Conservation (phyloP, 23 tunicate species). For the Aplidium turbinatum region DNA sequence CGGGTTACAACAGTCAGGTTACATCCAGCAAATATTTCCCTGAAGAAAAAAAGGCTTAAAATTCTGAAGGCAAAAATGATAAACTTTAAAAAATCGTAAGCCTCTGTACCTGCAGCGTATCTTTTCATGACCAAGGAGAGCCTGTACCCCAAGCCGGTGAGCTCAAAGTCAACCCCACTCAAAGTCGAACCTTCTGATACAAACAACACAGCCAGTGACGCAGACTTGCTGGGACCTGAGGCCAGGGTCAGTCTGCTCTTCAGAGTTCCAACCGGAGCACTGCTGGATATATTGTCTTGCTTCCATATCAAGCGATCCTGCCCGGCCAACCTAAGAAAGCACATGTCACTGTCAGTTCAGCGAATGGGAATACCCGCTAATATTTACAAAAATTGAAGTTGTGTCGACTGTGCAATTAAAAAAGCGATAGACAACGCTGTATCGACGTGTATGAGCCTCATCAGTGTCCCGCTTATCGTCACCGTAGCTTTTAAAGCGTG, state of each 20-base stretch:
- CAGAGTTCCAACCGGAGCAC: slow-evolving; percentile 29
- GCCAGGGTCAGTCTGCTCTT: slow-evolving; percentile 47
- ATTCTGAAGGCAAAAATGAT: too few relatives aligned
- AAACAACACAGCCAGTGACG: slow-evolving; percentile 63
- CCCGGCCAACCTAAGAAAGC: slow-evolving; percentile 41
- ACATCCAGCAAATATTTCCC: background rate
- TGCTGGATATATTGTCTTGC: slow-evolving; percentile 21
- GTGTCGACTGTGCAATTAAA: too few relatives aligned
- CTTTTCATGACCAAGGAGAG: slow-evolving; percentile 66
- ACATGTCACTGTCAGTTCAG: too few relatives aligned
- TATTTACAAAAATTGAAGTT: background rate
- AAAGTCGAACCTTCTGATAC: slow-evolving; percentile 68
- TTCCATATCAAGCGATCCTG: slow-evolving; percentile 79
- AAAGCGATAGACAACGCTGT: too few relatives aligned
- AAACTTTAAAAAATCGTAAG: too few relatives aligned
- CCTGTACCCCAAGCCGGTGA: slow-evolving; percentile 70
- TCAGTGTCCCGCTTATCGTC: too few relatives aligned
- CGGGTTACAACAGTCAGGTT: too few relatives aligned
- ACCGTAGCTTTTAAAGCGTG: too few relatives aligned
- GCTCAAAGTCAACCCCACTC: slow-evolving; percentile 78
- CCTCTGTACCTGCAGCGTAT: slow-evolving; percentile 57
- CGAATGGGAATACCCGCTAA: background rate
- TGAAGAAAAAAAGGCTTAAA: background rate
- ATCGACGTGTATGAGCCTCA: too few relatives aligned
- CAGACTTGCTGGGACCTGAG: slow-evolving; percentile 59